These are phyloP conservation scores for Poeciliopsis prolifica DNA, from an alignment of 2,113 vertebrate genomes.

Conservation along the genomic window DNA sequence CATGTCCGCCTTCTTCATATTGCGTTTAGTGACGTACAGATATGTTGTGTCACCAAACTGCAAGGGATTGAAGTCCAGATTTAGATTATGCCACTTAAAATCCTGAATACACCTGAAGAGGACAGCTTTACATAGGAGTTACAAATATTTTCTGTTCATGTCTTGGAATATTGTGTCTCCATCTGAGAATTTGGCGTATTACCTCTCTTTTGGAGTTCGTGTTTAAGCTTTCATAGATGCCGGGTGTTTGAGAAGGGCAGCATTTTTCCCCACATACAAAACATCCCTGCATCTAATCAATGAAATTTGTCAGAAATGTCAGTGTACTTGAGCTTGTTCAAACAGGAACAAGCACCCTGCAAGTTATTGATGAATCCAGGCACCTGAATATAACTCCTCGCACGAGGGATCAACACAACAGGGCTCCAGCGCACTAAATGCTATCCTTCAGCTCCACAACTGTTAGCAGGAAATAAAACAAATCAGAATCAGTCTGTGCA, in stretches of 20 bases:
- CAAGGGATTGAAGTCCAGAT: no score
- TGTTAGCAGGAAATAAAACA: conserved; percentile 24
- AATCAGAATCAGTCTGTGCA: background rate
- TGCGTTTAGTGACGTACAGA: no score
- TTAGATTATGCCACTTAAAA: no score
- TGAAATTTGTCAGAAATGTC: conserved; percentile 44
- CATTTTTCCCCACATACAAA: conserved; percentile 3
- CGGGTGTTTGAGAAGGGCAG: background rate
- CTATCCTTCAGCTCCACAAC: conserved; percentile 1
- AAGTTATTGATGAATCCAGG: background rate
- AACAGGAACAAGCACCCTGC: conserved; percentile 9
- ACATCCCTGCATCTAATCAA: conserved; percentile 9
- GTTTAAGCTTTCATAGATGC: background rate
- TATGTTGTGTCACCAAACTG: no score
- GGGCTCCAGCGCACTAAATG: conserved; percentile 5
- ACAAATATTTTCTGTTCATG: background rate
- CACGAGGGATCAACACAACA: conserved; percentile 5
- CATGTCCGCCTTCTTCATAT: no score
- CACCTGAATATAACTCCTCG: conserved; percentile 14
- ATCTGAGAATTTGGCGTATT: background rate
- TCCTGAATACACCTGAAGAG: no score
- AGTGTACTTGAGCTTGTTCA: conserved; percentile 2
- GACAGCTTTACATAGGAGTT: no score
- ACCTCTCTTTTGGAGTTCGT: background rate
- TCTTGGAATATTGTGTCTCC: background rate